phyloP scores from a whole-genome alignment of 2,888 invertebrate species.

The Cryptocheilus praepositus region DNA sequence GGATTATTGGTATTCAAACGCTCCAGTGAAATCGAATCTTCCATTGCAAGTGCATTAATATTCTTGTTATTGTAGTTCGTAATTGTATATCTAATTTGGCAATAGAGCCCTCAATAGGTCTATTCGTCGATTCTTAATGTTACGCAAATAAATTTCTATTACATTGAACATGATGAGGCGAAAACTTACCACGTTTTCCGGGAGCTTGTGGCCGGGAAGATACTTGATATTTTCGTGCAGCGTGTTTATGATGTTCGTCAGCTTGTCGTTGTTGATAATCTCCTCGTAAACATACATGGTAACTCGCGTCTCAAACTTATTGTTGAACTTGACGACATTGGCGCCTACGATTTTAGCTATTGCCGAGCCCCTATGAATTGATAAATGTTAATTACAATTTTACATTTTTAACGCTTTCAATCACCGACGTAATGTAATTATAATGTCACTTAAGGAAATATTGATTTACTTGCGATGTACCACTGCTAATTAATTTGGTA shows the following conservation, averaged over 20 bases:
- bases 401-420: too few relatives aligned
- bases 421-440: too few relatives aligned
- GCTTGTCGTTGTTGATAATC: constrained; percentile 92
- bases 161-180: too few relatives aligned
- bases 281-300: constrained; percentile 99
- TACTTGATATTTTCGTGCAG: constrained; percentile 99
- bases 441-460: too few relatives aligned
- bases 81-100: not conserved
- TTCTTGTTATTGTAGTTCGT: too few relatives aligned
- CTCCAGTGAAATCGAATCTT: too few relatives aligned
- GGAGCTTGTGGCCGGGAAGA: constrained; percentile 95
- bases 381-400: too few relatives aligned
- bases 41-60: too few relatives aligned
- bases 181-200: constrained; percentile 93
- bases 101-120: not conserved
- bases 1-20: too few relatives aligned
- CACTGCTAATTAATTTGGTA: too few relatives aligned
- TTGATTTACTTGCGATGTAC: too few relatives aligned
- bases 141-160: not conserved
- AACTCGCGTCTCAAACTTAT: constrained; percentile 90
- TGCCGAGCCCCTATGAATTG: constrained; percentile 90
- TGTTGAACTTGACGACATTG: constrained; percentile 85
- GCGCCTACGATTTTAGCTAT: constrained; percentile 98
- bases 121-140: too few relatives aligned
- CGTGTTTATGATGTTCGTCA: constrained; percentile 98